These are phyloP conservation scores for Eurois occulta DNA, from an alignment of 2,888 invertebrate species.

Conservation along the genomic window DNA sequence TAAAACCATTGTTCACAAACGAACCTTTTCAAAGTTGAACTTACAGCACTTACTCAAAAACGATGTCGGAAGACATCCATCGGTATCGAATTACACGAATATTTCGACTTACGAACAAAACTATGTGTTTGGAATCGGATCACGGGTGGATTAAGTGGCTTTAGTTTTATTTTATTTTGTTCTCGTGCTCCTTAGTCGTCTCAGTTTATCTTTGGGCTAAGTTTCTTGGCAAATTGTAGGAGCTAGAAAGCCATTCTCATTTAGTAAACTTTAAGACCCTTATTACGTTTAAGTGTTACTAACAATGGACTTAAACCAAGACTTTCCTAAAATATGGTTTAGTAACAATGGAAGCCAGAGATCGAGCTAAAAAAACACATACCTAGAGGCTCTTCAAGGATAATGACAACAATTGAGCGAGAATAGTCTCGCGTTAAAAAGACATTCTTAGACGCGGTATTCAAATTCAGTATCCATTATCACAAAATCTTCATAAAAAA, in stretches of 20 bases:
- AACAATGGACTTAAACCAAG: not conserved
- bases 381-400: not conserved
- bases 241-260: not conserved
- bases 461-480: conserved; percentile 9
- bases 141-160: conserved; percentile 32
- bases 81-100: conserved; percentile 50
- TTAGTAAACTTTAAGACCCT: not conserved
- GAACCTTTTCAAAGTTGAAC: conserved; percentile 79
- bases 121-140: conserved; percentile 43
- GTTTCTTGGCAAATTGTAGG: not conserved
- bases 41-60: conserved; percentile 72
- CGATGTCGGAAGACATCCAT: conserved; percentile 64
- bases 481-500: not conserved
- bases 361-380: not conserved
- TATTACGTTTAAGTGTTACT: not conserved
- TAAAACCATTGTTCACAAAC: conserved; percentile 87
- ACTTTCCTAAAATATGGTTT: not conserved
- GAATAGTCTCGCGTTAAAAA: not conserved
- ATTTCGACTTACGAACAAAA: conserved; percentile 24
- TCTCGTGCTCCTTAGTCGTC: not conserved
- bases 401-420: not conserved
- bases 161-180: conserved; percentile 12
- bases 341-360: not conserved
- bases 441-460: conserved; percentile 5
- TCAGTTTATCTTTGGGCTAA: conserved; percentile 22